Evolutionary conservation across 2,888 invertebrate species (phyloP).

Genomic region (Tetramorium bicarinatum): DNA sequence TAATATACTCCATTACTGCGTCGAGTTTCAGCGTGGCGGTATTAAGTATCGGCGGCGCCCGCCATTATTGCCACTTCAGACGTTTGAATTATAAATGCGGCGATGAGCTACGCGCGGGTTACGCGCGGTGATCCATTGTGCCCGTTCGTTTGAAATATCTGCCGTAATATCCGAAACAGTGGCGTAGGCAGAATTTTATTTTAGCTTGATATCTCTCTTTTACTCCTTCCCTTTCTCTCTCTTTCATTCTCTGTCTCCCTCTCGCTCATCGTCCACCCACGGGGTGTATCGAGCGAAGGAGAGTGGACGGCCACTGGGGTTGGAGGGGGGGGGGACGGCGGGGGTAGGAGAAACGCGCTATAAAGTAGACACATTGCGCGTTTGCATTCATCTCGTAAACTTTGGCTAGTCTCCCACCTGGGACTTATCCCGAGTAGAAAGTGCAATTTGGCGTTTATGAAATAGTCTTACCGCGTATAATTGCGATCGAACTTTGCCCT

Average conservation of each 20-base stretch:
- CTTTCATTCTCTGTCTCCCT: not conserved
- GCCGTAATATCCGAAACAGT: slow-evolving; percentile 73
- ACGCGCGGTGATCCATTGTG: slow-evolving; percentile 61
- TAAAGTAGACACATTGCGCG: slow-evolving; percentile 69
- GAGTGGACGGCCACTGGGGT: slow-evolving; percentile 31
- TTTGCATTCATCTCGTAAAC: slow-evolving; percentile 72
- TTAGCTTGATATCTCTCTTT: slow-evolving; percentile 29
- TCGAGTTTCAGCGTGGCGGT: slow-evolving; percentile 60
- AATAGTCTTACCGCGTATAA: slow-evolving; percentile 48
- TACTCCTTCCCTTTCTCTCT: not conserved
- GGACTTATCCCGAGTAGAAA: slow-evolving; percentile 53
- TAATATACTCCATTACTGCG: slow-evolving; percentile 57
- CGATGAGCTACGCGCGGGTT: slow-evolving; percentile 64
- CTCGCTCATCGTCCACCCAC: slow-evolving; percentile 11
- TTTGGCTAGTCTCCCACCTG: slow-evolving; percentile 64
- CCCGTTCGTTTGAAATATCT: slow-evolving; percentile 71
- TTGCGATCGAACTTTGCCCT: slow-evolving; percentile 48
- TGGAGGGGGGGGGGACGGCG: slow-evolving; percentile 54
- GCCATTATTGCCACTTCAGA: slow-evolving; percentile 71
- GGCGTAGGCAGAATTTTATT: slow-evolving; percentile 75
- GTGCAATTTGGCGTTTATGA: slow-evolving; percentile 59
- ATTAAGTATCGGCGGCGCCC: slow-evolving; percentile 65
- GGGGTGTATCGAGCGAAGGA: slow-evolving; percentile 63
- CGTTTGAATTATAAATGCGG: slow-evolving; percentile 74
- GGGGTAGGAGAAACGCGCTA: slow-evolving; percentile 64